Conservation (phyloP, 2,888 invertebrate genomes). For the Conistra vaccinii region DNA sequence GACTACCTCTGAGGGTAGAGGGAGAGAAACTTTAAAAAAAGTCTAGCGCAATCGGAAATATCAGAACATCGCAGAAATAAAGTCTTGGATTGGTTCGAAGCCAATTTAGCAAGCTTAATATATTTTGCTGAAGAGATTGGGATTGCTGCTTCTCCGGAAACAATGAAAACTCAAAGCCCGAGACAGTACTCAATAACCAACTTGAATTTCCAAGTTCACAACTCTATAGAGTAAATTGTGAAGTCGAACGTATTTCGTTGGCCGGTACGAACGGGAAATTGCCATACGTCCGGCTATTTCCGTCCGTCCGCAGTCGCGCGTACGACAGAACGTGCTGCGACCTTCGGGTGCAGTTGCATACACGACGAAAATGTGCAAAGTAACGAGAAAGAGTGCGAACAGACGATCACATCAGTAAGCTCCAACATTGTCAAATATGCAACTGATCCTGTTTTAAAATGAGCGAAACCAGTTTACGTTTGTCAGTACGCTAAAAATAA, state of each 20-base stretch:
- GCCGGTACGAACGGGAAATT: constrained; percentile 81
- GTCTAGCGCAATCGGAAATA: background rate
- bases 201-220: constrained; percentile 36
- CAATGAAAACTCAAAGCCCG: constrained; percentile 24
- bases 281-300: constrained; percentile 85
- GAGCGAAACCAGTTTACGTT: constrained; percentile 56
- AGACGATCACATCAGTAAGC: constrained; percentile 26
- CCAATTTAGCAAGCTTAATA: constrained; percentile 32
- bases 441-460: constrained; percentile 58
- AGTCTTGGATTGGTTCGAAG: constrained; percentile 29
- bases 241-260: constrained; percentile 58
- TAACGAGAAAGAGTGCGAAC: constrained; percentile 47
- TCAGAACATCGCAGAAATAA: constrained; percentile 7
- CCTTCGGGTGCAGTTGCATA: constrained; percentile 80
- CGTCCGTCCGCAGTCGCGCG: constrained; percentile 77
- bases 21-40: constrained; percentile 5
- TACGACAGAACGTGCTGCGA: constrained; percentile 71
- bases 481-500: constrained; percentile 50
- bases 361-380: constrained; percentile 48
- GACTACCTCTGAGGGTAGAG: background rate
- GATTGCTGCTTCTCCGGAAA: constrained; percentile 15
- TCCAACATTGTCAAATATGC: constrained; percentile 58
- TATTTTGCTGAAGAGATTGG: constrained; percentile 8
- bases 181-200: constrained; percentile 10
- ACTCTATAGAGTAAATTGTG: constrained; percentile 55